phyloP scores from a whole-genome alignment of 2,888 invertebrate genomes.

The Agrenia bidenticulata region DNA sequence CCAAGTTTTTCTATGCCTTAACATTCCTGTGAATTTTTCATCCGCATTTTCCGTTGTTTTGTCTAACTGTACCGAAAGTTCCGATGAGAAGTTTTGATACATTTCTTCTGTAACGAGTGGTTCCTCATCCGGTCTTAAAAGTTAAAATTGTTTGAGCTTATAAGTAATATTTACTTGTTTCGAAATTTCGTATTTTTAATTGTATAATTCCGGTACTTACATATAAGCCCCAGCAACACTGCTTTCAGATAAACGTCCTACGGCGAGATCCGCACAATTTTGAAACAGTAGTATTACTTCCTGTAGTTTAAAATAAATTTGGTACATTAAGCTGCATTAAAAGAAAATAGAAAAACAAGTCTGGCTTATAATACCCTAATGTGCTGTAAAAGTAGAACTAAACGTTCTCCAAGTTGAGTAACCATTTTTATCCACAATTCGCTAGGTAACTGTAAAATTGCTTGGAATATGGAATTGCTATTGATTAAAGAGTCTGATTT shows the following conservation, averaged over 20 bases:
- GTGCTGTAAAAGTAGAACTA: constrained; percentile 49
- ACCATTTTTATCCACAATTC: constrained; percentile 52
- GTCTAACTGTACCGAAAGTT: constrained; percentile 48
- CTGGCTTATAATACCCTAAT: constrained; percentile 30
- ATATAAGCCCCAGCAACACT: constrained; percentile 31
- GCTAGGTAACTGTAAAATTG: constrained; percentile 47
- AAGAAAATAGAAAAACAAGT: neutral
- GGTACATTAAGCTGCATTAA: neutral
- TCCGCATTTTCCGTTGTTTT: constrained; percentile 51
- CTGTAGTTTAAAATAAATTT: constrained; percentile 17
- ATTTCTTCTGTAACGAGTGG: constrained; percentile 47
- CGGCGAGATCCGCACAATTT: constrained; percentile 51
- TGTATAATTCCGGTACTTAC: constrained; percentile 29
- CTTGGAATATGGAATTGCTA: constrained; percentile 47
- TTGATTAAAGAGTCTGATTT: constrained; percentile 49
- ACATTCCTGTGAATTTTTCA: constrained; percentile 50
- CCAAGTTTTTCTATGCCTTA: constrained; percentile 49
- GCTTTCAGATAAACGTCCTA: constrained; percentile 32
- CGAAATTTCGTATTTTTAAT: neutral
- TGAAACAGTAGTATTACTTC: constrained; percentile 51
- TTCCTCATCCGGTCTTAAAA: constrained; percentile 48
- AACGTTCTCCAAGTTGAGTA: constrained; percentile 45
- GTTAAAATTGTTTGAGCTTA: no score
- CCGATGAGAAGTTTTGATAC: constrained; percentile 42
- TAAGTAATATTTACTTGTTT: constrained; percentile 10